Evolutionary conservation across 2,888 invertebrate species (phyloP).

Genomic region (Leptothorax acervorum): DNA sequence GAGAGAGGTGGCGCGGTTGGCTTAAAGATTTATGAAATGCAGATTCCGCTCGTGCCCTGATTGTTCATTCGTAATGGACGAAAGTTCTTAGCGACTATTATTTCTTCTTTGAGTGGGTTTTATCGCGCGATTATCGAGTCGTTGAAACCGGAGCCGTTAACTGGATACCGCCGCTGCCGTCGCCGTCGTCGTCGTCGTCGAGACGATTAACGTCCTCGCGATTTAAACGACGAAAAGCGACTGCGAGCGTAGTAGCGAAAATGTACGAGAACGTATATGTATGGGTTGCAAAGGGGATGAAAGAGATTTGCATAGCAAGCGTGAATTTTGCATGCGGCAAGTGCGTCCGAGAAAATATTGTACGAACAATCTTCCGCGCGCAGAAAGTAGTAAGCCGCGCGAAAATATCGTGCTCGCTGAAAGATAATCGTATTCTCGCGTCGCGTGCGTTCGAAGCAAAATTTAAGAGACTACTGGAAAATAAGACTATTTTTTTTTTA

Average conservation of each 20-base stretch:
- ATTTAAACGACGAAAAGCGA: constrained; percentile 44
- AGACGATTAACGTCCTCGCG: constrained; percentile 49
- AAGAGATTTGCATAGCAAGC: constrained; percentile 53
- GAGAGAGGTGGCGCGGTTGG: not conserved
- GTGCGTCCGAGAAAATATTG: constrained; percentile 52
- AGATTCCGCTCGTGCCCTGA: constrained; percentile 36
- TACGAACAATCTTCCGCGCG: constrained; percentile 44
- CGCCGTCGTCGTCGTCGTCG: not conserved
- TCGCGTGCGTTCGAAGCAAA: constrained; percentile 21
- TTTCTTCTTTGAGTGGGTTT: constrained; percentile 50
- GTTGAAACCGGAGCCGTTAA: constrained; percentile 44
- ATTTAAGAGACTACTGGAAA: constrained; percentile 29
- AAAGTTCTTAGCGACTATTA: constrained; percentile 55
- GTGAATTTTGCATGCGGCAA: constrained; percentile 51
- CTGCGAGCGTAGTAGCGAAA: constrained; percentile 12
- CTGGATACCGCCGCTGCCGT: constrained; percentile 7
- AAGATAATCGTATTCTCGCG: constrained; percentile 43
- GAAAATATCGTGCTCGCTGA: constrained; percentile 26
- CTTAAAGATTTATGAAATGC: constrained; percentile 60
- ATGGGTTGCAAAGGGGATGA: constrained; percentile 41
- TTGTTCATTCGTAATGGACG: constrained; percentile 41
- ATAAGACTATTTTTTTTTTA: not conserved
- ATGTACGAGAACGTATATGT: not conserved
- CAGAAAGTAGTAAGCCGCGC: constrained; percentile 46
- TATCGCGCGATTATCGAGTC: constrained; percentile 52